Conservation (phyloP, 2,113 vertebrate species). For the Podiceps cristatus region DNA sequence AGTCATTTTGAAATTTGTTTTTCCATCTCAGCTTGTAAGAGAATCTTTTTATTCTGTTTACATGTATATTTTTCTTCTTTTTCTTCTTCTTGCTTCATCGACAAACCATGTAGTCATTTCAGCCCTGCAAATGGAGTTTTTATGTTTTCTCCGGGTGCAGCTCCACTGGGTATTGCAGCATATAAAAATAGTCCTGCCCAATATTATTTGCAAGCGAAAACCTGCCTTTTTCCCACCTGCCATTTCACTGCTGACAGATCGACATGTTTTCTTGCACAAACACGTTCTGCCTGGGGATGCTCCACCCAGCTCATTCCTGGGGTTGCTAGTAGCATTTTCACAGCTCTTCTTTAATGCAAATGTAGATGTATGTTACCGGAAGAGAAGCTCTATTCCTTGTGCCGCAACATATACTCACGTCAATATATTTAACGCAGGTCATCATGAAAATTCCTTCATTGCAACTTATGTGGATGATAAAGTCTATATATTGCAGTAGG, state of each 20-base stretch:
- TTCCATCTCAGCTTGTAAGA: neutral
- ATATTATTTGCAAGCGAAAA: neutral
- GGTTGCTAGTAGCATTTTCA: neutral
- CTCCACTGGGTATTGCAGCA: neutral
- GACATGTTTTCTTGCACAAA: neutral
- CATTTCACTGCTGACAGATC: neutral
- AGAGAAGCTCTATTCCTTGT: neutral
- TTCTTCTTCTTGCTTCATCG: neutral
- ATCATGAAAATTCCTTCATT: neutral
- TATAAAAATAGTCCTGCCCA: neutral
- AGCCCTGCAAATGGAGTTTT: neutral
- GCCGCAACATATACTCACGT: neutral
- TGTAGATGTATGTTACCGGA: rapidly evolving
- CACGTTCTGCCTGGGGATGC: neutral
- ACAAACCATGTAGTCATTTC: neutral
- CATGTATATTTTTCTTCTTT: neutral
- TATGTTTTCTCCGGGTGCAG: neutral
- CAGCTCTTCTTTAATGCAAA: neutral
- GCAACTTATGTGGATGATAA: neutral
- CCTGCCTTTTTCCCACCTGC: neutral
- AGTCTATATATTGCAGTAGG: neutral
- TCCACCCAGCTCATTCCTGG: neutral
- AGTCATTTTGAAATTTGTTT: neutral
- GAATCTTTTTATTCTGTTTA: neutral
- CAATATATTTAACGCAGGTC: neutral